These are phyloP conservation scores for Gymnopithys bicolor DNA, from an alignment of 2,797 vertebrate species.

Conservation along the genomic window DNA sequence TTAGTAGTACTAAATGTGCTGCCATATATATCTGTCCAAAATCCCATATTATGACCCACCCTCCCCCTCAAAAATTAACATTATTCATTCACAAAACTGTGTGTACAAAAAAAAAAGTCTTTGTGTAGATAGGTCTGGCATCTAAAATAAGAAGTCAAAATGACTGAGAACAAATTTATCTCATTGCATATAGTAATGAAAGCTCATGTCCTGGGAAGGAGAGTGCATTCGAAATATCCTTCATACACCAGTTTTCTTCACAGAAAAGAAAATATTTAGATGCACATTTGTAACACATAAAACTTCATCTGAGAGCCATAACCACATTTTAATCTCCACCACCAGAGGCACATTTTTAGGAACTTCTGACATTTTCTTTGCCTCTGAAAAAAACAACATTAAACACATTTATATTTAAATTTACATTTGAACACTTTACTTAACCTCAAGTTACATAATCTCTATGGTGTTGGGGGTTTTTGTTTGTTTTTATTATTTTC, in stretches of 20 bases:
- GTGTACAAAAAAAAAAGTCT: not conserved
- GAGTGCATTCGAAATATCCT: not conserved
- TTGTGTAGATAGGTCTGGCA: not conserved
- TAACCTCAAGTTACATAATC: not conserved
- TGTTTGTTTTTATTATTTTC: not conserved
- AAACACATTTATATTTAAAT: not conserved
- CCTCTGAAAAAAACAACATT: not conserved
- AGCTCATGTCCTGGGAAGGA: not conserved
- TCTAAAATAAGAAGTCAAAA: not conserved
- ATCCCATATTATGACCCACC: not conserved
- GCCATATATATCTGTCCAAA: not conserved
- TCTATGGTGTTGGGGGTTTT: rapidly evolving
- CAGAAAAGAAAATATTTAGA: not conserved
- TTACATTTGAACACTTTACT: not conserved
- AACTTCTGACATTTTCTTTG: not conserved
- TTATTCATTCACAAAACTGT: not conserved
- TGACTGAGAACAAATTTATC: not conserved
- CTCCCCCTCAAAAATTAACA: not conserved
- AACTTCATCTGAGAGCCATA: not conserved
- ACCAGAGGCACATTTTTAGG: not conserved
- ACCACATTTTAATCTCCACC: not conserved
- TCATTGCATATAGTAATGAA: not conserved
- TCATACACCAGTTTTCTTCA: not conserved
- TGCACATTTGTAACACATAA: not conserved
- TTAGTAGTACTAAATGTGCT: not conserved